Conservation (phyloP, 2,113 vertebrate genomes). For the Parus major region DNA sequence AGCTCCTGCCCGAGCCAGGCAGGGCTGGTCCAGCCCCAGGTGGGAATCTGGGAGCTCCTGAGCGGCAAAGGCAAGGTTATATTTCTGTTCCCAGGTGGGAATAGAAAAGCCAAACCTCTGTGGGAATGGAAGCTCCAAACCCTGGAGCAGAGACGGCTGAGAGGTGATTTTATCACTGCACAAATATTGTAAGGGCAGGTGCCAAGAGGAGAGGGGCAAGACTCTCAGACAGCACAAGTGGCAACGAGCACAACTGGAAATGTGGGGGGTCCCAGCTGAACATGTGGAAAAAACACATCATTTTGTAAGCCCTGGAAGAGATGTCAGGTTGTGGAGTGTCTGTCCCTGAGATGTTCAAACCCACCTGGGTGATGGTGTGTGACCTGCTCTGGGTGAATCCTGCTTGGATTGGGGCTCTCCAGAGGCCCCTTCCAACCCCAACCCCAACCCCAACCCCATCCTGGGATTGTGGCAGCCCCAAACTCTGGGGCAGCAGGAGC, state of each 20-base stretch:
- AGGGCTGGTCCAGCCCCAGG: fast-evolving
- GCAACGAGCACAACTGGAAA: fast-evolving
- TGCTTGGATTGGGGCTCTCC: fast-evolving
- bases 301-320: not conserved
- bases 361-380: not conserved
- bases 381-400: not conserved
- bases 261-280: not conserved
- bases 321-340: not conserved
- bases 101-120: no score
- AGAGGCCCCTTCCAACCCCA: not conserved
- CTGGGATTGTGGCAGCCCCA: not conserved
- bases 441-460: not conserved
- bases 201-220: not conserved
- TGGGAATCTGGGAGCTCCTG: fast-evolving
- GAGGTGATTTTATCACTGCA: not conserved
- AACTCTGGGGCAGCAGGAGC: not conserved
- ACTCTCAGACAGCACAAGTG: no score
- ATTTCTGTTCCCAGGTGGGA: not conserved
- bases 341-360: not conserved
- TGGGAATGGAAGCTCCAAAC: not conserved
- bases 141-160: fast-evolving
- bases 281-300: fast-evolving
- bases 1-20: not conserved
- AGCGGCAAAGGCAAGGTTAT: not conserved
- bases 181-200: not conserved